These are phyloP conservation scores for Nyctereutes procyonoides DNA, from an alignment of 2,113 vertebrate species.

Conservation along the genomic window DNA sequence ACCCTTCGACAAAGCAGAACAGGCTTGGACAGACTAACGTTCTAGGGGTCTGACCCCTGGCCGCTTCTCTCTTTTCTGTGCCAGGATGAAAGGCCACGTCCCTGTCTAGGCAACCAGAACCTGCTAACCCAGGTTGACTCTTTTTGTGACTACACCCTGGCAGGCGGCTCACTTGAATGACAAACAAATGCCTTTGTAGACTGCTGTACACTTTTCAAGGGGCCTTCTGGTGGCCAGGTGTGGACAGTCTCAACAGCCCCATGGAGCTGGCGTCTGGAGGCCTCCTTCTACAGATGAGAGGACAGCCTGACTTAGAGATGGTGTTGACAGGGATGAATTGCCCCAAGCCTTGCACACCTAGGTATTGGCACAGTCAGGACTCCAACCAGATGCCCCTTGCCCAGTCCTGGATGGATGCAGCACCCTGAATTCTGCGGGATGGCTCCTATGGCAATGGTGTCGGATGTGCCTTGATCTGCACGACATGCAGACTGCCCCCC, in stretches of 20 bases:
- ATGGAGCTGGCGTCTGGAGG: fast-evolving
- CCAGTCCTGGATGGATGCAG: neutral
- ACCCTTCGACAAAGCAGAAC: neutral
- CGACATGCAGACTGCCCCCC: neutral
- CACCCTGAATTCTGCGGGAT: neutral
- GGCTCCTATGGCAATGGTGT: fast-evolving
- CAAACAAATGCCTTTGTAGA: neutral
- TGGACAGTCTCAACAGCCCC: neutral
- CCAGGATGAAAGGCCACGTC: fast-evolving
- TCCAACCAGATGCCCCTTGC: no score
- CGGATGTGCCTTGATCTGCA: fast-evolving
- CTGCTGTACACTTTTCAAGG: neutral
- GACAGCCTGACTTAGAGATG: neutral
- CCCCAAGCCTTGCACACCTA: no score
- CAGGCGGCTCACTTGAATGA: fast-evolving
- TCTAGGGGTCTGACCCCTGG: fast-evolving
- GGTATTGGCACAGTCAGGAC: neutral
- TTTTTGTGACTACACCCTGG: fast-evolving
- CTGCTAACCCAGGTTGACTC: neutral
- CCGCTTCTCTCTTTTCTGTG: no score
- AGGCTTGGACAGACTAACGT: neutral
- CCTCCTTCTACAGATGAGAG: no score
- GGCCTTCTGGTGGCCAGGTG: fast-evolving
- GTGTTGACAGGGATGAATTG: fast-evolving
- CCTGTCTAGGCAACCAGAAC: neutral